Percentiles rank a stretch among this genome's conserved stretches.
These are phyloP conservation scores for Tetragnatha montana DNA, from an alignment of 2,888 invertebrate genomes.

Conservation along the genomic window DNA sequence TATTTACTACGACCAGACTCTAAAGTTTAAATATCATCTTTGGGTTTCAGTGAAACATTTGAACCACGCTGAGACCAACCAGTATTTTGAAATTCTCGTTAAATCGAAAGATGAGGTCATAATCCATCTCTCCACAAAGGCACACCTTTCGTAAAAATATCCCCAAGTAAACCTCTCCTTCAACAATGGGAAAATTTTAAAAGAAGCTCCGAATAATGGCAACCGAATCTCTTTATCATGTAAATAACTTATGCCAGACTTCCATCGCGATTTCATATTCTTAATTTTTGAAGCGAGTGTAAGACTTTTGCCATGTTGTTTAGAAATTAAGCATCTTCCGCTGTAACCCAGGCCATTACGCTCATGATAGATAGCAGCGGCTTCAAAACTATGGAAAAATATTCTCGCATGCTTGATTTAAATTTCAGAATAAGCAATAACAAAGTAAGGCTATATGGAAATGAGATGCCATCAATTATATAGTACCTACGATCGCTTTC, in stretches of 20 bases:
- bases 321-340: conserved; percentile 54
- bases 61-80: not conserved
- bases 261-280: conserved; percentile 52
- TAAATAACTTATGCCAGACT: conserved; percentile 61
- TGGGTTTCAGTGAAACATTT: no score
- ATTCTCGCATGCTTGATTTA: conserved; percentile 59
- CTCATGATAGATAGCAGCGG: conserved; percentile 57
- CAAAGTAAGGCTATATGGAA: conserved; percentile 53
- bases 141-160: conserved; percentile 46
- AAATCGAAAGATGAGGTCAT: not conserved
- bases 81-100: not conserved
- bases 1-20: no score
- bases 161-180: conserved; percentile 52
- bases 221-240: conserved; percentile 63
- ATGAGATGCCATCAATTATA: conserved; percentile 61
- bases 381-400: conserved; percentile 53
- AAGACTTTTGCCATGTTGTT: conserved; percentile 31
- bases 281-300: conserved; percentile 51
- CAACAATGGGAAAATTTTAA: conserved; percentile 59
- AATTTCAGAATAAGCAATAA: conserved; percentile 62
- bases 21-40: no score
- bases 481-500: conserved; percentile 34
- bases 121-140: conserved; percentile 7
- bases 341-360: conserved; percentile 55
- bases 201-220: conserved; percentile 57